Evolutionary conservation across 2,113 vertebrate genomes (phyloP).

Genomic region (Pituophis catenifer): DNA sequence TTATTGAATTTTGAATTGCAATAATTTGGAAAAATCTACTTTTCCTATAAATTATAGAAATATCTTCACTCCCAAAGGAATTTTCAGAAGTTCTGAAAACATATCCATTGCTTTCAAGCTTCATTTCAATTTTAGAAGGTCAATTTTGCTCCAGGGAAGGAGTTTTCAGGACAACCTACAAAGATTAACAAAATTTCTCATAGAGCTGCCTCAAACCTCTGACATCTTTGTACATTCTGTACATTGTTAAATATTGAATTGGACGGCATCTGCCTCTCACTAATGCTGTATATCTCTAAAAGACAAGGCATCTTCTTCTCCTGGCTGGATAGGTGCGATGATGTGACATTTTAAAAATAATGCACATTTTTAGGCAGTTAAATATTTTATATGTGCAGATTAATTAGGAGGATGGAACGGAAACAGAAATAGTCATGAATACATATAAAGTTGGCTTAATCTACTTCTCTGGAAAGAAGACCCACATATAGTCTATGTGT

Average conservation of each 20-base stretch:
- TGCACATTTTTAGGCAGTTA: not conserved
- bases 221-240: not conserved
- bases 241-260: too few relatives aligned
- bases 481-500: not conserved
- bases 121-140: not conserved
- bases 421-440: not conserved
- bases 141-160: not conserved
- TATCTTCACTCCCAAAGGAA: not conserved
- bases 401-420: not conserved
- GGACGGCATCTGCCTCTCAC: not conserved
- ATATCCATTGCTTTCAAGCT: not conserved
- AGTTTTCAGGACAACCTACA: not conserved
- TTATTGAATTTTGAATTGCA: not conserved
- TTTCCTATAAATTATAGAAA: not conserved
- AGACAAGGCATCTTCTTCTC: not conserved
- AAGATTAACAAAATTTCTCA: not conserved
- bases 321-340: not conserved
- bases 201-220: not conserved
- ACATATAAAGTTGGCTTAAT: not conserved
- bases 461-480: not conserved
- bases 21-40: not conserved
- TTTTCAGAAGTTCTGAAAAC: not conserved
- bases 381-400: not conserved
- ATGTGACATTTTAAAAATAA: not conserved
- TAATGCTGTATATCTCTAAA: not conserved